Percentiles rank a stretch among this genome's conserved stretches.
Evolutionary conservation across 1,140 invertebrate genomes (phyloP).

Genomic region (Dendrolimus kikuchii): DNA sequence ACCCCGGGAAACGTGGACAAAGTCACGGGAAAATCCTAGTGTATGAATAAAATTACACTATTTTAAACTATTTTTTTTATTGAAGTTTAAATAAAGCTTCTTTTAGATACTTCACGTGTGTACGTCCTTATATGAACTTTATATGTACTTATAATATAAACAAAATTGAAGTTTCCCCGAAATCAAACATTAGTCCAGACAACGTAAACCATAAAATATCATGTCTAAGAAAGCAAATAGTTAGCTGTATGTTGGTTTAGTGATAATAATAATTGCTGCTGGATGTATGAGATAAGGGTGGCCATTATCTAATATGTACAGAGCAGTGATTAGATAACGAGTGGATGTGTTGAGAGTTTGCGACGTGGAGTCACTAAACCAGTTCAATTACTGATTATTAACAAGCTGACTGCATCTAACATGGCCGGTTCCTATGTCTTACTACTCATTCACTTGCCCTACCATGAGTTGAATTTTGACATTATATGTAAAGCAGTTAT

Average conservation of each 20-base stretch:
- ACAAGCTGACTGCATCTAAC: background rate
- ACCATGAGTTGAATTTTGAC: too few relatives aligned
- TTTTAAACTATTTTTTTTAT: too few relatives aligned
- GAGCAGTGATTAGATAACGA: conserved; percentile 56
- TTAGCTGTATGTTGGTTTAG: conserved; percentile 41
- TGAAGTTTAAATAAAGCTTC: too few relatives aligned
- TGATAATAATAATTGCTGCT: conserved; percentile 67
- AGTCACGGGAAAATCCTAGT: too few relatives aligned
- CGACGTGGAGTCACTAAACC: conserved; percentile 25
- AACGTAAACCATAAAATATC: conserved; percentile 35
- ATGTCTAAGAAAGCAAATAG: conserved; percentile 55
- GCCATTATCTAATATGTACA: conserved; percentile 63
- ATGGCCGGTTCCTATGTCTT: too few relatives aligned
- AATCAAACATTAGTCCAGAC: background rate
- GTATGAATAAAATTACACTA: too few relatives aligned
- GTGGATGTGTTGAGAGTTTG: conserved; percentile 38
- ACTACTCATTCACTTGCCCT: too few relatives aligned
- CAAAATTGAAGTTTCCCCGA: background rate
- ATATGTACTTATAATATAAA: too few relatives aligned
- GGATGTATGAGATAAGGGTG: conserved; percentile 48
- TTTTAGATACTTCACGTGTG: too few relatives aligned
- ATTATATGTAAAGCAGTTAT: too few relatives aligned
- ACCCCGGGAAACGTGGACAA: too few relatives aligned
- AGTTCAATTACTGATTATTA: conserved; percentile 8
- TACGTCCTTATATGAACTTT: too few relatives aligned